Base-by-base conservation (phyloP, 2,797 vertebrate species). In the Dermochelys coriacea region DNA sequence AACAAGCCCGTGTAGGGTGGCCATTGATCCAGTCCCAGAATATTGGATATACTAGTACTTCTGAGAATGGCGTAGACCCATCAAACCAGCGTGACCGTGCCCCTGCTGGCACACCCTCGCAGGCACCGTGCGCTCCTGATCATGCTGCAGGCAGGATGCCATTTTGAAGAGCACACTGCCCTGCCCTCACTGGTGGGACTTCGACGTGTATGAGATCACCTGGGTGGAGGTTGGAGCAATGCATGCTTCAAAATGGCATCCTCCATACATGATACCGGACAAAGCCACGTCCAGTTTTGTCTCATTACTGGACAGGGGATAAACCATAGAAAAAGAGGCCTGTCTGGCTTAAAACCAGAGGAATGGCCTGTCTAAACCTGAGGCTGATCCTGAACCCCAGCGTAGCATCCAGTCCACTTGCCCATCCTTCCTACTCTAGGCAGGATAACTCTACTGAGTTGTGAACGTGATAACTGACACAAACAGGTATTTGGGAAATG, bases 401-500 rank as follows among this genome's bases (percentile, higher is more conserved):
- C 10, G 2, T 51, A 8, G 12, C 19, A 5, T 14, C 47, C 50
- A 23, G 16, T 31, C 31, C 11, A 6, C 34, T 51, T 41, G 31
- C 10, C 29, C 80, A 45, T 34, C 41, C 15, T 16, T 79, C 4
- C 16, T 85, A 47, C 11, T 45, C 19, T 1, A 68, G 41, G 50
- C 82, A 91, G 29, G 16, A 14, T 64, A 52, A 16, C 84, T 64
- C 83, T 88, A 75, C 45, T 86, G 37, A 15, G 12, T 55, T 68
- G 64, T 6, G 61, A 45, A 11, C 0, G 25, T 84, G 75, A 50
- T 55, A 19, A 54, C 37, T 11, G 49, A 31, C 75, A 41, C 0
- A 0, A 83, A 50, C 8, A 3, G 2, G 4, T 34, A 27, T 5
- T 0, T 3, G 64, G 64, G 64, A 10, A 90, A 1, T 82, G 14